Base-by-base conservation (phyloP, 1,140 invertebrate species). In the Brachionus rubens region DNA sequence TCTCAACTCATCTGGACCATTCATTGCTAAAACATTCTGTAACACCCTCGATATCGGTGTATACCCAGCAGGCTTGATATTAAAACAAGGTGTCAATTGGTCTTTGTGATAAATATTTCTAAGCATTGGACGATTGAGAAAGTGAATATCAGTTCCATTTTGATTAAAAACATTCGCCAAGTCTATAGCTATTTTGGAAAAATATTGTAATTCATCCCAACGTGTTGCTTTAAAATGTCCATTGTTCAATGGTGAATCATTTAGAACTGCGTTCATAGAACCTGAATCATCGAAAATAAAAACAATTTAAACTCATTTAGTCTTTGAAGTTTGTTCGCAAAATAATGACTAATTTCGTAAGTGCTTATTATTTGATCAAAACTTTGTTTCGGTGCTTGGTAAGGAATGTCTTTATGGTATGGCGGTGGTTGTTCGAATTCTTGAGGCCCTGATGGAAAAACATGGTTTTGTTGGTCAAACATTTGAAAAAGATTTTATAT, bases 171-270 rank as follows among this genome's bases (percentile, higher is more conserved):
- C 33, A 28, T 33, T 75, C 2, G 43, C 46, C n/a, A 75, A 52
- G 16, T 75, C 68, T 5, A 75, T 5, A 7, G 24, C 19, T 16
- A 75, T 75, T 36, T 56, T 52, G 1, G 46, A 26, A 52, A 75
- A 50, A 26, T 48, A 75, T 41, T 50, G 30, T 10, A 75, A 24
- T 28, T 75, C 46, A 56, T 75, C 46, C 68, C 68, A 75, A 36
- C 68, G 26, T 5, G 47, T 75, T 24, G 65, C 65, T 50, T 70
- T 70, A 5, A 70, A 12, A 10, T 16, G 12, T 26, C 40, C 36
- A 30, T 7, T 70, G 10, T 75, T 75, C 16, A 75, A 28, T 1
- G 46, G 46, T 33, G 62, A 2, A 3, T 36, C 9, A 5, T 36
- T 36, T 36, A 36, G 9, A 5, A 9, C 9, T 36, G 33, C 33